Evolutionary conservation across 2,113 vertebrate species (phyloP), one percentile per base, ranked within the genome.

Genomic region (Pollachius pollachius): DNA sequence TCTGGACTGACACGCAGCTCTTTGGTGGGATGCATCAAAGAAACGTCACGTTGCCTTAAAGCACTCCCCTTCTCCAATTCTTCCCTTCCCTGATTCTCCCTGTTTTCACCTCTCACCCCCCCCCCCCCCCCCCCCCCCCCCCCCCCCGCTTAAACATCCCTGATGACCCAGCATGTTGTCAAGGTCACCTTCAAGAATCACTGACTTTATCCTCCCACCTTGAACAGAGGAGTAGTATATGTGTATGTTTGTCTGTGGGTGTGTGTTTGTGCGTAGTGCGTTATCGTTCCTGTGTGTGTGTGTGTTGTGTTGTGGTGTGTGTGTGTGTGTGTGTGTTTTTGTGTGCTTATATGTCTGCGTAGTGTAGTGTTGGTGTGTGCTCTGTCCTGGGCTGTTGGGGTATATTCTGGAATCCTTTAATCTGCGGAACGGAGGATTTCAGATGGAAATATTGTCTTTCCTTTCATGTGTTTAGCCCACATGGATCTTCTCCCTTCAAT

Each of bases 51-150:
- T 75, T 70, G 71, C 66, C 74, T 74, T 70, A 75, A 84, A 75
- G 41, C 18, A 91, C 89, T 89, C 86, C 84, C 70, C 80, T 61
- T 86, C 83, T 88, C 89, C 83, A 90, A 90, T 84, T 48, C 41
- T 84, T 48, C 41, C 89, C 81, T 83, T 81, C 75, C 77, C 78
- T 71, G 70, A 73, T 77, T 73, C 71, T 70, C 82, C 80, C 89
- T 90, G 85, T 91, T 91, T 89, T 89, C 87, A 83, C 79, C 78
- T 83, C 85, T 89, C 71, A 77, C 34, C 72, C 79, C 59, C 21
- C 13, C 30, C 62, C 34, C 65, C 62, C 75, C 60, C 15, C 13
- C 60, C 12, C 58, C 58, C 1, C 1, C 61, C 65, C 65, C 69
- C 54, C 71, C 64, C 66, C 59, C 65, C 37, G n/a, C 74, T 64